Evolutionary conservation across 2,888 invertebrate genomes (phyloP), one percentile per base, ranked within the genome.

Genomic region (Eristalis pertinax): DNA sequence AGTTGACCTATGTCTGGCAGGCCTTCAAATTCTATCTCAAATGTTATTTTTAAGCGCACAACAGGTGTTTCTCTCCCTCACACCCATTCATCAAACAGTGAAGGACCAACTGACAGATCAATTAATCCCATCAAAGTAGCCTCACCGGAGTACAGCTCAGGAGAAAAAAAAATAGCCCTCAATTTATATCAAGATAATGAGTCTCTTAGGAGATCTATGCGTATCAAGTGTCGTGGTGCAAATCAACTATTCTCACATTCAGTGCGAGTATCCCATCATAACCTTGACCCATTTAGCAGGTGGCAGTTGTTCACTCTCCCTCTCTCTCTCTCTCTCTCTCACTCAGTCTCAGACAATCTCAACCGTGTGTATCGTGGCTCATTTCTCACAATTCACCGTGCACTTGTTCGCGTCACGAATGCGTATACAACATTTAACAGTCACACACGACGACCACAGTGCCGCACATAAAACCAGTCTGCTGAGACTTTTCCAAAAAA

Each of bases 121-220:
- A 50, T 50, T 50, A 50, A 50, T 50, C 19, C 50, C 50, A 50
- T n/a, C 2, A n/a, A 43, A 43, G 43, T n/a, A 43, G n/a, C 15
- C 43, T n/a, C 43, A n/a, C 43, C n/a, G 50, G 19, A 19, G 19
- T 1, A 50, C 50, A 19, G 8, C 5, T 2, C 4, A 26, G 26
- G 26, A 26, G 26, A 4, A 2, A 50, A 50, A 19, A 29, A 22
- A 50, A 19, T 19, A 5, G n/a, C 19, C 19, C 19, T 19, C 50
- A 19, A 19, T 50, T 50, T 50, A 19, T 50, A 19, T 19, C 5
- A 50, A n/a, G 74, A 65, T 74, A 35, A 74, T 74, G 74, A 35
- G 73, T 63, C 63, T 50, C 50, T 50, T 19, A 50, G 50, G 50
- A 50, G 50, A 50, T 50, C n/a, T 19, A 38, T 38, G 10, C 2